phyloP scores from a whole-genome alignment of 2,797 vertebrate genomes.

The Tachyglossus aculeatus region DNA sequence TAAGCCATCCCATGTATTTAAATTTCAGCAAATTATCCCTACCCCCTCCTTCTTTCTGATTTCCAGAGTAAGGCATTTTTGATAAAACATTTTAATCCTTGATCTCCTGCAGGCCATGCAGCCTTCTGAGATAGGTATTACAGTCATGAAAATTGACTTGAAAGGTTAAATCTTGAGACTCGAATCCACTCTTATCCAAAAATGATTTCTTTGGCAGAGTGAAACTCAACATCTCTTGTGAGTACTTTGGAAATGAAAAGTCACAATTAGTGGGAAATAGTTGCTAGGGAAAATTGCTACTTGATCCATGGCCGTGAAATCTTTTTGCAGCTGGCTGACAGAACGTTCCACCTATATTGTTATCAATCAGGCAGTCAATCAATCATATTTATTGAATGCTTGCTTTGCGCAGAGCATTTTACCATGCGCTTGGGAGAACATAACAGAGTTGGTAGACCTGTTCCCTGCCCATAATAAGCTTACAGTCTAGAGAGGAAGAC shows the following conservation, averaged over 20 bases:
- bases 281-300: conserved; percentile 5
- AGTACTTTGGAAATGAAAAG: conserved; percentile 14
- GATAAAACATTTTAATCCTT: background rate
- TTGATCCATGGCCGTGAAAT: background rate
- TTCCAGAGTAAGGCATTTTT: background rate
- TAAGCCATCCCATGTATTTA: too few species aligned
- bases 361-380: too few species aligned
- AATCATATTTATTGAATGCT: too few species aligned
- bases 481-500: too few species aligned
- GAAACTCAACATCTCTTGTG: background rate
- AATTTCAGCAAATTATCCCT: too few species aligned
- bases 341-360: background rate
- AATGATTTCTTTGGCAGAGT: background rate
- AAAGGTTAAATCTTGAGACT: background rate
- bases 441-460: too few species aligned
- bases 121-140: background rate
- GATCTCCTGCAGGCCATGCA: background rate
- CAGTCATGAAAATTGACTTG: background rate
- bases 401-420: too few species aligned
- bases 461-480: too few species aligned
- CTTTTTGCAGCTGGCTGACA: background rate
- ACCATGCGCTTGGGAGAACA: too few species aligned
- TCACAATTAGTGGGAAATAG: background rate
- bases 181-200: background rate
- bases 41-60: background rate